Evolutionary conservation across 2,113 vertebrate species (phyloP).

Genomic region (Cyphomyrus discorhynchus): DNA sequence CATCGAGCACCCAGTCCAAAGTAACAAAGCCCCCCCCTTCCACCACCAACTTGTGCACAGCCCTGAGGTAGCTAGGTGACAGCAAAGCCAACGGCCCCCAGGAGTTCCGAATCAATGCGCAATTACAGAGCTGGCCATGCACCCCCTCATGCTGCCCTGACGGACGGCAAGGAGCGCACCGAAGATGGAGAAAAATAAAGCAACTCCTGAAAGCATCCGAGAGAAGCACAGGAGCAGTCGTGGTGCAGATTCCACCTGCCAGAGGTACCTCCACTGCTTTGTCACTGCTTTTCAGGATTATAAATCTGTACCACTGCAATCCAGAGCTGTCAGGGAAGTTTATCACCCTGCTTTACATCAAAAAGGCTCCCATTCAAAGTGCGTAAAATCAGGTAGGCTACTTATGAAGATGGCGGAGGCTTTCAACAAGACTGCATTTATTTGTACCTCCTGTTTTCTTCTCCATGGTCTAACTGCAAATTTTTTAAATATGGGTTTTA

Average conservation of each 20-base stretch:
- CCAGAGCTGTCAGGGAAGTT: background rate
- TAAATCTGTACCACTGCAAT: conserved; percentile 14
- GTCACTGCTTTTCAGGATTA: conserved; percentile 8
- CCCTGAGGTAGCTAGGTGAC: background rate
- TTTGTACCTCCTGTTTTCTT: background rate
- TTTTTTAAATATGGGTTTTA: background rate
- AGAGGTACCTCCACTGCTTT: background rate
- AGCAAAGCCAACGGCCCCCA: background rate
- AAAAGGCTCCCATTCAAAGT: background rate
- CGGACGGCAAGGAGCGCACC: background rate
- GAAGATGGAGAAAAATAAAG: background rate
- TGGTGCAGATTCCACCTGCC: background rate
- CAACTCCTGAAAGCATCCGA: background rate
- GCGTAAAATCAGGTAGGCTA: background rate
- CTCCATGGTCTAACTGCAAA: background rate
- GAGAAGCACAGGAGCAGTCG: background rate
- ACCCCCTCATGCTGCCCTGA: background rate
- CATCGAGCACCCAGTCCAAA: background rate
- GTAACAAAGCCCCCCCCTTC: background rate
- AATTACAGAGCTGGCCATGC: background rate
- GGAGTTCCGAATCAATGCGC: background rate
- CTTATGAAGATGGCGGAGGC: background rate
- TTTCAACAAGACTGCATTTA: background rate
- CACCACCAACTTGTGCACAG: background rate
- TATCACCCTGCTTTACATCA: background rate